These are phyloP conservation scores for Ranitomeya imitator DNA, from an alignment of 2,113 vertebrate species.

Conservation along the genomic window DNA sequence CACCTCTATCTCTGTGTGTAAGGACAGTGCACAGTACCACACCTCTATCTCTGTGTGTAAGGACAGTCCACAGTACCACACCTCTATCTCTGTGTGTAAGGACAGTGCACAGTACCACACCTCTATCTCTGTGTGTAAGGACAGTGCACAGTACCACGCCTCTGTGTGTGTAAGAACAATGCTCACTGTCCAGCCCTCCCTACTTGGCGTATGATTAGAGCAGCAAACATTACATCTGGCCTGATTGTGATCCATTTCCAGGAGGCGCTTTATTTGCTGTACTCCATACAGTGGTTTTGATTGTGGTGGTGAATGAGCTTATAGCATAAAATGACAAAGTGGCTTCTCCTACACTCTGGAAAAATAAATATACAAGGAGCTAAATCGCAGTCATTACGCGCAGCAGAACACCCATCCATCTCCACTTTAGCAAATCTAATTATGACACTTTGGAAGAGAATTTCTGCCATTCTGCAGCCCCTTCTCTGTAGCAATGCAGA, in stretches of 20 bases:
- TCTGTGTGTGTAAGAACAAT: background rate
- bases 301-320: background rate
- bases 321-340: slow-evolving; percentile 31
- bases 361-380: background rate
- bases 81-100: too few relatives aligned
- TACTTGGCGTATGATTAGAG: background rate
- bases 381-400: slow-evolving; percentile 48
- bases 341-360: background rate
- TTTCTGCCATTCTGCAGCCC: slow-evolving; percentile 36
- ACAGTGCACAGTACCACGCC: too few relatives aligned
- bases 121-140: too few relatives aligned
- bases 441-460: slow-evolving; percentile 50
- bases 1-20: too few relatives aligned
- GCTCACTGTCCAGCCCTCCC: background rate
- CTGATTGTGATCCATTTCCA: background rate
- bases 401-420: slow-evolving; percentile 39
- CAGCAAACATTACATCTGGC: background rate
- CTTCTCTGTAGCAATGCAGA: background rate
- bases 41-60: background rate
- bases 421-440: slow-evolving; percentile 52
- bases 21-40: too few relatives aligned
- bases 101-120: background rate
- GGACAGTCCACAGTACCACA: background rate
- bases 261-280: background rate
- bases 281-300: background rate